Evolutionary conservation across 1,140 invertebrate species (phyloP).

Genomic region (Pissodes strobi): DNA sequence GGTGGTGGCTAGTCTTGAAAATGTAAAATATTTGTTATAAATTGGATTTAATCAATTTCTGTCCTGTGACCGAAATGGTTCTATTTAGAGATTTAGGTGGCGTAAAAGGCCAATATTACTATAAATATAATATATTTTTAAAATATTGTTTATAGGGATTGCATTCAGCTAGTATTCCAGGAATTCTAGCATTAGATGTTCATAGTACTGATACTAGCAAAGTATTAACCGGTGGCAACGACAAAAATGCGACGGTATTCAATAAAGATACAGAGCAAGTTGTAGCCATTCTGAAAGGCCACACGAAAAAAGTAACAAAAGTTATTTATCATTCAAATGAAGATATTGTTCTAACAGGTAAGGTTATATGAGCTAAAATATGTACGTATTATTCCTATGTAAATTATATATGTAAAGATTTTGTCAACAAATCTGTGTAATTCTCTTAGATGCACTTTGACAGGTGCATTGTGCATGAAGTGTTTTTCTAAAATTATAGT

Average conservation of each 20-base stretch:
- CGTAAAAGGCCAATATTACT: no score
- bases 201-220: conserved; percentile 90
- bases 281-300: conserved; percentile 93
- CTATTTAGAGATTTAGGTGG: no score
- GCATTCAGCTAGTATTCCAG: conserved; percentile 96
- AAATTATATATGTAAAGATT: background rate
- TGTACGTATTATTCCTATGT: background rate
- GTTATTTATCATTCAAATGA: conserved; percentile 97
- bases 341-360: conserved; percentile 85
- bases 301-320: conserved; percentile 90
- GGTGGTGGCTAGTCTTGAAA: no score
- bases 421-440: no score
- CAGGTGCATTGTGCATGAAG: background rate
- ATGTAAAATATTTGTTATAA: no score
- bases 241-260: conserved; percentile 97
- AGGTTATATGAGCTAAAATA: no score
- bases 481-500: background rate
- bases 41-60: no score
- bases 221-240: conserved; percentile 94
- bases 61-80: no score
- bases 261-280: conserved; percentile 98
- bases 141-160: conserved; percentile 70
- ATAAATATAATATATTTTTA: no score
- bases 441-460: no score
- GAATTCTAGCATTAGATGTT: conserved; percentile 93